A percentile compares a stretch with the other conserved stretches of the same genome.
Conservation (phyloP, 2,888 invertebrate genomes). For the Ischnus inquisitorius region DNA sequence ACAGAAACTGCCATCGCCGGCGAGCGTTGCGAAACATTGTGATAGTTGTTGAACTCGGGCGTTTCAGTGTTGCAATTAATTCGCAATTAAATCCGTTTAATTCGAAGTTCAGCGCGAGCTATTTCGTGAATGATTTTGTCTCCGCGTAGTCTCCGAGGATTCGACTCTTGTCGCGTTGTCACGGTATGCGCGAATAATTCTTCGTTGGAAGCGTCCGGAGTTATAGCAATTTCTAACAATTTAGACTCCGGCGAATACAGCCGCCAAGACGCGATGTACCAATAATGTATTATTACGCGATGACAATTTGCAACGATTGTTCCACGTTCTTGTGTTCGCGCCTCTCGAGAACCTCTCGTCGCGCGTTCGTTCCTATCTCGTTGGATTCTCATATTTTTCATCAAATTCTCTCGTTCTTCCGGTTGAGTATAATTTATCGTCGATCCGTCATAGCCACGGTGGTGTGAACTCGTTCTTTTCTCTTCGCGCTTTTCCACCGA, state of each 20-base stretch:
- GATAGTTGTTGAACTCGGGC: not conserved
- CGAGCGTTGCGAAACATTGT: not conserved
- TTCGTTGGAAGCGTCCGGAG: too few relatives aligned
- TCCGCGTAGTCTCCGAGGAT: too few relatives aligned
- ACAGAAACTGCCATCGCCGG: not conserved
- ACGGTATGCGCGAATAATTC: too few relatives aligned
- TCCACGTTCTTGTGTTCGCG: constrained; percentile 11
- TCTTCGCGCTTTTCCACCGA: constrained; percentile 4
- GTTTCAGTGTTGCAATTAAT: not conserved
- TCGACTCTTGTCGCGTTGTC: too few relatives aligned
- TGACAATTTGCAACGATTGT: constrained; percentile 25
- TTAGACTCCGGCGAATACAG: too few relatives aligned
- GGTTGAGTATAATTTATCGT: constrained; percentile 58
- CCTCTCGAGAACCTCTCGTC: not conserved
- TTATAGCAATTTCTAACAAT: too few relatives aligned
- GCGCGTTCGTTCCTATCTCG: constrained; percentile 13
- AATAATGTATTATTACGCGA: constrained; percentile 1
- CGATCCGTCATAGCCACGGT: constrained; percentile 57
- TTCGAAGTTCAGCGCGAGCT: too few relatives aligned
- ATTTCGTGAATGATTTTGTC: too few relatives aligned
- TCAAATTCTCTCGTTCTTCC: constrained; percentile 17
- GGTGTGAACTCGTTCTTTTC: constrained; percentile 8
- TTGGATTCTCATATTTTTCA: constrained; percentile 48
- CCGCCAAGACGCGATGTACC: too few relatives aligned
- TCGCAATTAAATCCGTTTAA: not conserved